Base-by-base conservation (phyloP, 2,888 invertebrate species). In the Stictocephala bisonia region DNA sequence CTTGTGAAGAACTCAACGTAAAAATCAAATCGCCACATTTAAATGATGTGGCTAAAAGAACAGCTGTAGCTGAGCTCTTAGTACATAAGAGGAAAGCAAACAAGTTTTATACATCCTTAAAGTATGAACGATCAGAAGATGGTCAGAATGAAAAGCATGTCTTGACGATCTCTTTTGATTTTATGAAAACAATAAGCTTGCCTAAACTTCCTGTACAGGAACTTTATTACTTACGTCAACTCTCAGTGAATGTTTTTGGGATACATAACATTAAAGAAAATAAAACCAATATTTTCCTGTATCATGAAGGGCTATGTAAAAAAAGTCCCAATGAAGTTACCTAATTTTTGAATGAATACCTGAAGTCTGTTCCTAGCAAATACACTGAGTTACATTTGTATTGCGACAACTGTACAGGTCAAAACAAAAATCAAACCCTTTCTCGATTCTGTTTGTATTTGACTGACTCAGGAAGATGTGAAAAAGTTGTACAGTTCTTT, bases 11-110 rank as follows among this genome's bases (percentile, higher is more conserved):
- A 53, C 50, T 77, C 40, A 71, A 67, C 24, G 6, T 76, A 15
- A 76, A 74, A 75, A 72, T 77, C 15, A 77, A 67, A 71, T 48
- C 51, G 20, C 66, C 35, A 29, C 68, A 71, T 68, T 35, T 74
- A 11, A 71, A 73, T 67, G 71, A 75, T 22, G 67, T 48, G 15
- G 71, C 71, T 9, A 75, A 73, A 64, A 41, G 71, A 35, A 41
- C 73, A 64, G 66, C 40, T 24, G 68, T 58, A n/a, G 72, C 72
- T 31, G 68, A 74, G 22, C n/a, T 72, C 9, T 20, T 68, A 35
- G 29, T 74, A 18, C 74, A 72, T 26, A 74, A 72, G 20, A 41
- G 48, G 18, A 48, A 26, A 64, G 35, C 29, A 18, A 74, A 31
- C 3, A 68, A 74, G 22, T 72, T 72, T 22, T 72, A 66, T 13